Base-by-base conservation (phyloP, 2,888 invertebrate genomes). In the Melieria picta region DNA sequence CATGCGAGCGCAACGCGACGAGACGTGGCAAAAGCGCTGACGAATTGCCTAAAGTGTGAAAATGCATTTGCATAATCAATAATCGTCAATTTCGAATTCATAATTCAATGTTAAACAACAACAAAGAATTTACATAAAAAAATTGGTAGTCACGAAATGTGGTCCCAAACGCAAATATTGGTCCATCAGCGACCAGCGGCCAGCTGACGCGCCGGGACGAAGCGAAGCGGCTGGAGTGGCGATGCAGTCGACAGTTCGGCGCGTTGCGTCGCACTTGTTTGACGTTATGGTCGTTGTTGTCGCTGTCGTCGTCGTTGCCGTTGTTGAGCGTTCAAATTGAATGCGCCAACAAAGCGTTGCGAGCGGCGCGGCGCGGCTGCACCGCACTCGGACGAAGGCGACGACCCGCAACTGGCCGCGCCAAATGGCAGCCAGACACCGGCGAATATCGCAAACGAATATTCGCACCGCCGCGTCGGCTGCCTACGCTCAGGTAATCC, bases 11-110 rank as follows among this genome's bases (percentile, higher is more conserved):
- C 30, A 30, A 30, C 30, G 30, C 7, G 6, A 52, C 11, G 13
- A n/a, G 52, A 52, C 52, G 11, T 52, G n/a, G 9, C 13, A 52
- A 13, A 55, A 62, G 55, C 45, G 58, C 69, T 64, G 69, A 64
- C 64, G 56, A 69, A 57, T 65, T 61, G 65, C 65, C 61, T 71
- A 76, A 83, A 80, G 83, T 83, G 83, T 83, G 83, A 83, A 83
- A 83, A 80, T 79, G 78, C 82, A 83, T 83, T 83, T 83, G 83
- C 83, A 83, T 83, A 82, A 83, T 83, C 80, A 83, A 83, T 84
- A 79, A 83, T 79, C 81, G 78, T 74, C 79, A 83, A 72, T 71
- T 71, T 72, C 65, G 58, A 66, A 68, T 72, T 72, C 72, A 63
- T 70, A 70, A 66, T 74, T 74, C 56, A 72, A 71, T 67, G 71